Percentiles rank a stretch among this genome's conserved stretches.
phyloP scores from a whole-genome alignment of 2,888 invertebrate species.

The Xylota segnis region DNA sequence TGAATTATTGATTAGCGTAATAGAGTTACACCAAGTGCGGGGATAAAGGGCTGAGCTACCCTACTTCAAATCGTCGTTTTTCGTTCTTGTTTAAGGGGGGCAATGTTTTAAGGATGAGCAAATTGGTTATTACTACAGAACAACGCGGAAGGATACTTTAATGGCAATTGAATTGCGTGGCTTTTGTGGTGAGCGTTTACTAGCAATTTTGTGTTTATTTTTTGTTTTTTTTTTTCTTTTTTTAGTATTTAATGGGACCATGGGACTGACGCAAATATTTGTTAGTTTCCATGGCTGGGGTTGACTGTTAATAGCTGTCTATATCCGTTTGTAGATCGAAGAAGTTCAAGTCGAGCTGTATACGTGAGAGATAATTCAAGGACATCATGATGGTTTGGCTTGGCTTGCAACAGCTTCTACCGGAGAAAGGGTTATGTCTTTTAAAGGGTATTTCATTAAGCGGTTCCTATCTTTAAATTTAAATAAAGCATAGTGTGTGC shows the following conservation, averaged over 20 bases:
- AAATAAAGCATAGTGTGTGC: no score
- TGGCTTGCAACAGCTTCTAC: no score
- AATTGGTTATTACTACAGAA: conserved; percentile 49
- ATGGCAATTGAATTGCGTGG: conserved; percentile 8
- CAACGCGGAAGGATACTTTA: conserved; percentile 26
- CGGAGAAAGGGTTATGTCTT: no score
- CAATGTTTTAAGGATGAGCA: conserved; percentile 40
- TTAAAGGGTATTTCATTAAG: no score
- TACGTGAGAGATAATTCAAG: no score
- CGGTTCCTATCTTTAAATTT: no score
- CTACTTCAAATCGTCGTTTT: conserved; percentile 36
- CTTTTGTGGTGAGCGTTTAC: background rate
- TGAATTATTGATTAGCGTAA: conserved; percentile 70
- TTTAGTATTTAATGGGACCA: background rate
- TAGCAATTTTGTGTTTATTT: background rate
- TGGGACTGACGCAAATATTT: background rate
- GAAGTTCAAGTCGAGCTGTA: no score
- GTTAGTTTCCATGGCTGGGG: background rate
- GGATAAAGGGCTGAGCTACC: conserved; percentile 11
- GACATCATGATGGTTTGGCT: no score
- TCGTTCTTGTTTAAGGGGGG: no score
- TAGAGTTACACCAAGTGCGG: background rate
- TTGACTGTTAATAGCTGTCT: no score
- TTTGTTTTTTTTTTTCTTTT: background rate
- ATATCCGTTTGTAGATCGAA: no score